Evolutionary conservation across 2,797 vertebrate species (phyloP).

Genomic region (Pangasius larnaudii): DNA sequence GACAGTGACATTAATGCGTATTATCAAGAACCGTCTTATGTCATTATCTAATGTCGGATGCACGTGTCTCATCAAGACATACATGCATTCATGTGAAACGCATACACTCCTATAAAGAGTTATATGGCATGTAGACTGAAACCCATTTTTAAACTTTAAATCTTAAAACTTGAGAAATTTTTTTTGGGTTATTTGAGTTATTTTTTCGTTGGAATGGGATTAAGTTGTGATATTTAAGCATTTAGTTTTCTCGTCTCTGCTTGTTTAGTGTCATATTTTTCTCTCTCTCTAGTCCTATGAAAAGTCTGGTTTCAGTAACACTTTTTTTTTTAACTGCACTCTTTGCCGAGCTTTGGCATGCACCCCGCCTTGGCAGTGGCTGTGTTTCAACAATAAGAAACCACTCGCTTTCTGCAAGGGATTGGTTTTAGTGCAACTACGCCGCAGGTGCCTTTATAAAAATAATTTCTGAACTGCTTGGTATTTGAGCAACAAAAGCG

Average conservation of each 20-base stretch:
- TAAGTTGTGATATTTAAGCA: neutral
- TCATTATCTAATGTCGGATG: neutral
- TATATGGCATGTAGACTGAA: neutral
- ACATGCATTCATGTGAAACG: neutral
- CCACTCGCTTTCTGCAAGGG: slow-evolving; percentile 16
- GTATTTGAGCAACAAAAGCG: slow-evolving; percentile 26
- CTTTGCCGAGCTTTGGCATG: slow-evolving; percentile 17
- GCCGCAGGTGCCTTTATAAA: slow-evolving; percentile 45
- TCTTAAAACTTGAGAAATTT: neutral
- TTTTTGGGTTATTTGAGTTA: neutral
- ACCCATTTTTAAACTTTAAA: neutral
- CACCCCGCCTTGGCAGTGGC: slow-evolving; percentile 28
- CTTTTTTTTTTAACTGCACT: slow-evolving; percentile 24
- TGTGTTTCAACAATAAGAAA: slow-evolving; percentile 46
- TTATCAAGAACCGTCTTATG: neutral
- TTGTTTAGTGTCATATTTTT: slow-evolving; percentile 12
- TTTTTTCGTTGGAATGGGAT: neutral
- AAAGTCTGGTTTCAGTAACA: slow-evolving; percentile 24
- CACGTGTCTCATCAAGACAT: neutral
- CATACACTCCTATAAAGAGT: neutral
- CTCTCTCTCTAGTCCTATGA: neutral
- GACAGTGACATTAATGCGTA: too few relatives aligned
- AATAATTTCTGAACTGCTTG: slow-evolving; percentile 38
- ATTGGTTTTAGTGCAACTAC: slow-evolving; percentile 42
- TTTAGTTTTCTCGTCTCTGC: neutral